A percentile compares a stretch with the other conserved stretches of the same genome.
phyloP scores from a whole-genome alignment of 2,797 vertebrate species.

The Gymnopithys bicolor region DNA sequence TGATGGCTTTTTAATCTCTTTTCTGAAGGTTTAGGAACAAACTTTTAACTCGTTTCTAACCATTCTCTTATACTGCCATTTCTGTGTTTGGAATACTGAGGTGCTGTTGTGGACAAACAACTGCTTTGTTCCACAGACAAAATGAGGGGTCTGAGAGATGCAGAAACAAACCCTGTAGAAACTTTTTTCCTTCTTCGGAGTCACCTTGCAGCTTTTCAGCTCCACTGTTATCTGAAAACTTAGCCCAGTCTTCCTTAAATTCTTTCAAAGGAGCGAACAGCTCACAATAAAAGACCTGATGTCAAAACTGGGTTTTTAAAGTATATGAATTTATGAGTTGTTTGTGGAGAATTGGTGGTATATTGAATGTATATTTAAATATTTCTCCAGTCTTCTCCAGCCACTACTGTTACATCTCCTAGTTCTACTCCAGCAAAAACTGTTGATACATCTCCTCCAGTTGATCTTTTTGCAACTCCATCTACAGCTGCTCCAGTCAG shows the following conservation, averaged over 20 bases:
- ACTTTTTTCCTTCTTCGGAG: background rate
- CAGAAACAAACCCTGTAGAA: background rate
- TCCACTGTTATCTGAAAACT: background rate
- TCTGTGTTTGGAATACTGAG: background rate
- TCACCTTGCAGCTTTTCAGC: background rate
- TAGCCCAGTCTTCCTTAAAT: background rate
- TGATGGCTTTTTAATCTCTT: background rate
- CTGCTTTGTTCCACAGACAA: background rate
- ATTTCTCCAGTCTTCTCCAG: slow-evolving; percentile 86
- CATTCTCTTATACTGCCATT: background rate
- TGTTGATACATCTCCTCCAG: slow-evolving; percentile 84
- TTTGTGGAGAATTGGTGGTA: background rate
- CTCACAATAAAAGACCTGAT: background rate
- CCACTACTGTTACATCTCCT: slow-evolving; percentile 86
- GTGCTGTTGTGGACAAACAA: background rate
- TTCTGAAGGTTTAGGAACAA: background rate
- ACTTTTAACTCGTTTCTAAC: background rate
- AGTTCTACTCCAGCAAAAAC: slow-evolving; percentile 94
- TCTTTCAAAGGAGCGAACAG: background rate
- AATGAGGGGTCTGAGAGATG: background rate
- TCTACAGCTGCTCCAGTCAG: slow-evolving; percentile 81
- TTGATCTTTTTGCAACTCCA: slow-evolving; percentile 84
- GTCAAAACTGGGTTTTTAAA: background rate
- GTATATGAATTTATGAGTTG: background rate
- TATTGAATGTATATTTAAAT: slow-evolving; percentile 19